phyloP scores from a whole-genome alignment of 2,113 vertebrate species.

The Heptranchias perlo region DNA sequence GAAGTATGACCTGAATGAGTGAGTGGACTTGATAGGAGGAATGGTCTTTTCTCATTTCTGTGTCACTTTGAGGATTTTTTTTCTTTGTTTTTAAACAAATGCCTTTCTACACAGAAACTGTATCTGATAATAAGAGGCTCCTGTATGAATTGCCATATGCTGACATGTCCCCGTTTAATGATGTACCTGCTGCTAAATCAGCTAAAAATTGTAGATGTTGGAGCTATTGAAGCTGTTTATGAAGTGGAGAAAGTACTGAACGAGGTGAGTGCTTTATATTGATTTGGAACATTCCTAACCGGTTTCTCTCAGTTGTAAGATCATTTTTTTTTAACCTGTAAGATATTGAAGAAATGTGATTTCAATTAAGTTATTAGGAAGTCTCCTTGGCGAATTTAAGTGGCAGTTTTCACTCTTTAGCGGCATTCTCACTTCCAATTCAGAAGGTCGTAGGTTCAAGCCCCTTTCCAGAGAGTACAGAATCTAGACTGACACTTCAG shows the following conservation, averaged over 20 bases:
- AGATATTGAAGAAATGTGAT: not conserved
- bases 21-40: not conserved
- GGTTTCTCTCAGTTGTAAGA: not conserved
- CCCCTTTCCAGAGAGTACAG: not conserved
- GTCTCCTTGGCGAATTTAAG: not conserved
- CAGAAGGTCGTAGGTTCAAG: not conserved
- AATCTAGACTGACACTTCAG: not conserved
- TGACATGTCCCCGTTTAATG: conserved; percentile 72
- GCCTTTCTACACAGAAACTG: conserved; percentile 55
- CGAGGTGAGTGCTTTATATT: conserved; percentile 59
- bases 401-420: not conserved
- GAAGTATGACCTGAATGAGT: not conserved
- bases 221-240: conserved; percentile 72
- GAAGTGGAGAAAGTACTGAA: conserved; percentile 67
- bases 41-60: not conserved
- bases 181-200: conserved; percentile 79
- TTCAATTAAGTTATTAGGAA: not conserved
- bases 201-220: conserved; percentile 73
- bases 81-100: not conserved
- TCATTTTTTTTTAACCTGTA: not conserved
- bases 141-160: conserved; percentile 75
- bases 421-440: not conserved
- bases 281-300: too few species aligned
- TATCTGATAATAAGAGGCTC: conserved; percentile 80
- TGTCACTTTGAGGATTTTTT: not conserved